phyloP scores from a whole-genome alignment of 2,888 invertebrate genomes.

The Fabriciana adippe region DNA sequence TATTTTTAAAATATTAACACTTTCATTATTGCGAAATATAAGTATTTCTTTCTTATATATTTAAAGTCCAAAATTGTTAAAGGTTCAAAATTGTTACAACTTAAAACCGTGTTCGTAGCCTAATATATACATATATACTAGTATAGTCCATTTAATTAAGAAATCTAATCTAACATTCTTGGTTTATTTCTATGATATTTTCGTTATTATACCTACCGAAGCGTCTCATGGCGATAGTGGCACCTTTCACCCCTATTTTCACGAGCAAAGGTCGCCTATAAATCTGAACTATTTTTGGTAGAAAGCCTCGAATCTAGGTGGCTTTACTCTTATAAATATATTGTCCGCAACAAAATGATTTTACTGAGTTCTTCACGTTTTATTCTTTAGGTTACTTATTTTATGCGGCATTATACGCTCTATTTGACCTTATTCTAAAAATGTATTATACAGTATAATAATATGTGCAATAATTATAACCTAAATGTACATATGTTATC shows the following conservation, averaged over 20 bases:
- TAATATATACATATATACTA: too few relatives aligned
- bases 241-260: slow-evolving; percentile 36
- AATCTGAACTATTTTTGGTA: slow-evolving; percentile 50
- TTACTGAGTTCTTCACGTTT: slow-evolving; percentile 9
- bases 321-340: slow-evolving; percentile 15
- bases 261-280: slow-evolving; percentile 46
- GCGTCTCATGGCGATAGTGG: slow-evolving; percentile 24
- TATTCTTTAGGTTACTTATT: slow-evolving; percentile 17
- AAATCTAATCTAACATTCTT: not conserved
- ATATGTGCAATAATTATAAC: too few relatives aligned
- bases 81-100: too few relatives aligned
- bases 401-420: slow-evolving; percentile 5
- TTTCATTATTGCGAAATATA: too few relatives aligned
- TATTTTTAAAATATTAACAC: too few relatives aligned
- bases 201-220: slow-evolving; percentile 1
- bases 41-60: too few relatives aligned
- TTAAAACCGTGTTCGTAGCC: too few relatives aligned
- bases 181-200: not conserved
- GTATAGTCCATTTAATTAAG: too few relatives aligned
- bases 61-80: too few relatives aligned
- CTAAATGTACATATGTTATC: too few relatives aligned
- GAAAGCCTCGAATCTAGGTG: slow-evolving; percentile 36
- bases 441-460: too few relatives aligned
- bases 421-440: not conserved
- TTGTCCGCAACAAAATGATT: slow-evolving; percentile 18